Evolutionary conservation across 2,888 invertebrate species (phyloP).

Genomic region (Conomelus anceps): DNA sequence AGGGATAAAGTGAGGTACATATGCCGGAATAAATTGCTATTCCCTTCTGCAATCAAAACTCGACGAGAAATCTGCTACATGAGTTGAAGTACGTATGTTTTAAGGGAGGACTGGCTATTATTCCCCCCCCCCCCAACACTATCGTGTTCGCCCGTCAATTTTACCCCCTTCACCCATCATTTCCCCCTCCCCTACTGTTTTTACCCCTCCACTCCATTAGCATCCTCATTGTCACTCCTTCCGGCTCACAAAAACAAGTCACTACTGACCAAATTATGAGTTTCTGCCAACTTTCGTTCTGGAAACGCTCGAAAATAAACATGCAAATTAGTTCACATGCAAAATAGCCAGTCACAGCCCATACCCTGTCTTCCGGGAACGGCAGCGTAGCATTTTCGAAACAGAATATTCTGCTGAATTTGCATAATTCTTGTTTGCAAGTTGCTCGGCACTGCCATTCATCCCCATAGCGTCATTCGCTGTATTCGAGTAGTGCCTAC

Average conservation of each 20-base stretch:
- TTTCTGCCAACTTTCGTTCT: background rate
- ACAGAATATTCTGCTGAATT: background rate
- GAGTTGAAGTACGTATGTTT: background rate
- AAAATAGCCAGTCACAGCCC: background rate
- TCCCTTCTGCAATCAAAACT: background rate
- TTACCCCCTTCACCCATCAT: too few relatives aligned
- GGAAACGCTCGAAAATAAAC: background rate
- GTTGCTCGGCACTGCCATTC: background rate
- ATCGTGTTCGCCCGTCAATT: too few relatives aligned
- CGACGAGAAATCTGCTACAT: too few relatives aligned
- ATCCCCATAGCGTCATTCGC: background rate
- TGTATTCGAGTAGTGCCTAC: background rate
- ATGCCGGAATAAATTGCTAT: background rate
- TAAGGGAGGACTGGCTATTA: background rate
- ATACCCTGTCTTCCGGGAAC: background rate
- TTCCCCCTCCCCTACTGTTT: background rate
- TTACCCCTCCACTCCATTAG: background rate
- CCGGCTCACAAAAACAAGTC: background rate
- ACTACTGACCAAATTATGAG: background rate
- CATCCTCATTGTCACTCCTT: background rate
- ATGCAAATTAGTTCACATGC: background rate
- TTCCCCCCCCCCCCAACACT: too few relatives aligned
- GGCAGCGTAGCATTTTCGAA: background rate
- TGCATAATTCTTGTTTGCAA: background rate
- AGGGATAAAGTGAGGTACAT: background rate